Base-by-base conservation (phyloP, 2,113 vertebrate species). In the Crypturellus undulatus region DNA sequence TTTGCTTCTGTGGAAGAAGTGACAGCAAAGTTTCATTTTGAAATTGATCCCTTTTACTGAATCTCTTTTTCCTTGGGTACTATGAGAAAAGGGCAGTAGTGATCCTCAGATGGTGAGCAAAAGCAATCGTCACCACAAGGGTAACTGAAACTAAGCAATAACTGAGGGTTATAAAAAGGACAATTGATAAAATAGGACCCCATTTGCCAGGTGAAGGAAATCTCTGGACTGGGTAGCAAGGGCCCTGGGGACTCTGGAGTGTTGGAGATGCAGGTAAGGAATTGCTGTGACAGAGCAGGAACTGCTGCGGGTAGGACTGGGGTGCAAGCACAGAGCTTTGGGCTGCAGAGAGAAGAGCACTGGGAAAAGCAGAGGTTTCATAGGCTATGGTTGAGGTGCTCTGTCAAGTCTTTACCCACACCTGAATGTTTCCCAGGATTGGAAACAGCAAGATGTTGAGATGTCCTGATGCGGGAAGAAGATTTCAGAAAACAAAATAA, bases 181-280 rank as follows among this genome's bases (percentile, higher is more conserved):
- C 19, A 78, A 79, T 49, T 0, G 1, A 68, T 64, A 78, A 85
- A 81, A 11, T 38, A 49, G 43, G 34, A 22, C 36, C 62, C 78
- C 28, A 22, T 32, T 28, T 54, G 70, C 9, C 63, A 69, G 70
- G 51, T 10, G 28, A n/a, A 71, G 63, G 67, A 71, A 71, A 85
- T 22, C 38, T 56, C 19, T 1, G 2, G 25, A 5, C 4, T 3
- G 4, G 42, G 34, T 22, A 69, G 18, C 0, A 6, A 47, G 42
- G 36, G 63, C 54, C 84, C 63, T 5, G 15, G 40, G 43, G 40
- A 2, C 54, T 51, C 17, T 1, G 0, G 62, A 13, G 5, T 0
- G 1, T 5, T 63, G 62, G 15, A 0, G 3, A 26, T 16, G 47
- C 1, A 2, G 36, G 15, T 15, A 28, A 0, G 1, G 40, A 40